Base-by-base conservation (phyloP, 2,113 vertebrate species). In the Gavia stellata region DNA sequence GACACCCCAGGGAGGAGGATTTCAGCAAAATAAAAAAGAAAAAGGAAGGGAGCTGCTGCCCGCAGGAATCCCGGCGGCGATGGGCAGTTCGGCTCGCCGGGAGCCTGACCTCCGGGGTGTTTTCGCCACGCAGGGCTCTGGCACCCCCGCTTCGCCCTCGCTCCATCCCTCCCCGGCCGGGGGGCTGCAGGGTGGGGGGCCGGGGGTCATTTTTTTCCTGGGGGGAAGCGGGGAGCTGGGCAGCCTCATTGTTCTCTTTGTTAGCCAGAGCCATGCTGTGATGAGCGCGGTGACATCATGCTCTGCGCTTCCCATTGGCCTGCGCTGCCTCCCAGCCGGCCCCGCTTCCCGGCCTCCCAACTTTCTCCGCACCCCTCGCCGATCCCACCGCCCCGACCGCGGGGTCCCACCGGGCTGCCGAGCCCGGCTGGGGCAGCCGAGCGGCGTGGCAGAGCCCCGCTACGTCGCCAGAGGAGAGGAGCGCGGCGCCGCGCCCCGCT, bases 211-310 rank as follows among this genome's bases (percentile, higher is more conserved):
- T 42, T 70, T 86, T 86, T 55, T 55, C n/a, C 14, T 33, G 50
- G 87, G 65, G 70, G 40, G 89, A 93, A 95, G 92, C 71, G 81
- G 66, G 81, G 94, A 91, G 82, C 88, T 90, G 91, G 95, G 96
- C 95, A 94, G 86, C 71, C 95, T 97, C 97, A 99, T 99, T 99
- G 99, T 99, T 99, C 99, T 98, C 99, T 99, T 99, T 99, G 99
- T 99, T 99, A 99, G 99, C 98, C 98, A 98, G 98, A 98, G 98
- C 98, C 98, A 98, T 98, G 98, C 99, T 98, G 98, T 97, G 98
- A 98, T 98, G 98, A 98, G 98, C 97, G 98, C 92, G 95, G 98
- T 99, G 99, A 99, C 99, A 99, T 99, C 99, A 99, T 99, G 92
- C 97, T 97, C 98, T 83, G 94, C 36, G 98, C 97, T 86, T 97